phyloP scores from a whole-genome alignment of 2,113 vertebrate genomes.

The Spizaetus ornatus region DNA sequence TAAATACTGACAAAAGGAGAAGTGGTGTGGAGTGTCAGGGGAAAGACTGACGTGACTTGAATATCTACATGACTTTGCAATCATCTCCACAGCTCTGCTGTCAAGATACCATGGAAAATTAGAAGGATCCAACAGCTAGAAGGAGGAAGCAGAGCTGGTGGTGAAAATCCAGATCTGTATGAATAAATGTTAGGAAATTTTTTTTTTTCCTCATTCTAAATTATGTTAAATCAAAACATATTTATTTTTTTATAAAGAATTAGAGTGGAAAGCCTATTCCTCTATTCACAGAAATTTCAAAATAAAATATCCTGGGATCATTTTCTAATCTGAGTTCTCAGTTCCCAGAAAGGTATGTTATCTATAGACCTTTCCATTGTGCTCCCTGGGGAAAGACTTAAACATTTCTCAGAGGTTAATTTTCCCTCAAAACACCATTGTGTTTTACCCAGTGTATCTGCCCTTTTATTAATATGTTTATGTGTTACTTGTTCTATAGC shows the following conservation, averaged over 20 bases:
- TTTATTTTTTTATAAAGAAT: neutral
- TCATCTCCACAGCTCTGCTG: neutral
- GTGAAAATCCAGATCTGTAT: neutral
- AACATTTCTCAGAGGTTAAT: neutral
- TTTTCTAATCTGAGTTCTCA: slow-evolving; percentile 15
- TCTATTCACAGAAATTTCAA: neutral
- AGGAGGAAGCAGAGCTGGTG: neutral
- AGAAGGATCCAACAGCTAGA: neutral
- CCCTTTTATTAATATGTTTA: neutral
- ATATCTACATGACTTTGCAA: neutral
- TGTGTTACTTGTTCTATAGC: neutral
- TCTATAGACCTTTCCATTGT: slow-evolving; percentile 8
- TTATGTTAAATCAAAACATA: neutral
- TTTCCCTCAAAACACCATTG: slow-evolving; percentile 23
- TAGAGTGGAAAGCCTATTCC: neutral
- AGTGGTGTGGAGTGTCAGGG: neutral
- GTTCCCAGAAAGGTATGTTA: neutral
- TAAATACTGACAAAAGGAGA: neutral
- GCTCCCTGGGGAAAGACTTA: neutral
- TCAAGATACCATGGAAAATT: neutral
- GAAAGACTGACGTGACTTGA: neutral
- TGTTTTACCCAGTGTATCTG: neutral
- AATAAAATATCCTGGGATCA: neutral
- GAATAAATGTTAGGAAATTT: neutral
- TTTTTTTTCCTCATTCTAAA: neutral